Evolutionary conservation across 2,888 invertebrate genomes (phyloP).

Genomic region (Campoplex nolae): DNA sequence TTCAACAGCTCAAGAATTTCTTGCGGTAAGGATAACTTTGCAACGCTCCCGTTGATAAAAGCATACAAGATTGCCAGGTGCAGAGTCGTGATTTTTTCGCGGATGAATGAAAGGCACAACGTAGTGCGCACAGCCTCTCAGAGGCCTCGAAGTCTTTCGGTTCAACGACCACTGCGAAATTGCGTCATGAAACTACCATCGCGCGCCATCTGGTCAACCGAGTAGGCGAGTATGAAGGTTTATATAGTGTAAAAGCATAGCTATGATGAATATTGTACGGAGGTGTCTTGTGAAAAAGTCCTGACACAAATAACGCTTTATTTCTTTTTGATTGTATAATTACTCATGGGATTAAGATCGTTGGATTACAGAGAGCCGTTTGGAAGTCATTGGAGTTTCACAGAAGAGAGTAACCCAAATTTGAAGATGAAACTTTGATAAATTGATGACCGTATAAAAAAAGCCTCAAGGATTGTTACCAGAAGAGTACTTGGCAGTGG

Average conservation of each 20-base stretch:
- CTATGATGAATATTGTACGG: not conserved
- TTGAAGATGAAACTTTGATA: not conserved
- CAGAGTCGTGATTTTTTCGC: slow-evolving; percentile 62
- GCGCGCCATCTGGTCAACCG: slow-evolving; percentile 67
- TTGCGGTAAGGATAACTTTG: slow-evolving; percentile 6
- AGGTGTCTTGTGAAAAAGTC: not conserved
- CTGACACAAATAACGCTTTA: not conserved
- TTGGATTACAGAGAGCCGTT: not conserved
- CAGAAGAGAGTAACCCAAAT: not conserved
- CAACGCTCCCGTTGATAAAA: slow-evolving; percentile 37
- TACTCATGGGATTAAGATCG: not conserved
- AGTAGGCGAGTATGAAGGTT: slow-evolving; percentile 41
- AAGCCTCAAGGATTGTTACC: not conserved
- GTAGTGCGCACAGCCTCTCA: slow-evolving; percentile 53
- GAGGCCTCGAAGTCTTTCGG: slow-evolving; percentile 71
- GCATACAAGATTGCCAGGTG: slow-evolving; percentile 43
- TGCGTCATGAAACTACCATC: slow-evolving; percentile 72
- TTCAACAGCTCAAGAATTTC: slow-evolving; percentile 3
- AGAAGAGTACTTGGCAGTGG: not conserved
- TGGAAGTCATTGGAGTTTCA: not conserved
- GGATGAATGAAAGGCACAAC: slow-evolving; percentile 75
- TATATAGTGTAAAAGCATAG: slow-evolving; percentile 7
- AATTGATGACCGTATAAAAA: not conserved
- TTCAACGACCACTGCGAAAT: slow-evolving; percentile 77
- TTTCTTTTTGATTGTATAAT: not conserved